Conservation (phyloP, 2,113 vertebrate genomes). For the Hemiscyllium ocellatum region DNA sequence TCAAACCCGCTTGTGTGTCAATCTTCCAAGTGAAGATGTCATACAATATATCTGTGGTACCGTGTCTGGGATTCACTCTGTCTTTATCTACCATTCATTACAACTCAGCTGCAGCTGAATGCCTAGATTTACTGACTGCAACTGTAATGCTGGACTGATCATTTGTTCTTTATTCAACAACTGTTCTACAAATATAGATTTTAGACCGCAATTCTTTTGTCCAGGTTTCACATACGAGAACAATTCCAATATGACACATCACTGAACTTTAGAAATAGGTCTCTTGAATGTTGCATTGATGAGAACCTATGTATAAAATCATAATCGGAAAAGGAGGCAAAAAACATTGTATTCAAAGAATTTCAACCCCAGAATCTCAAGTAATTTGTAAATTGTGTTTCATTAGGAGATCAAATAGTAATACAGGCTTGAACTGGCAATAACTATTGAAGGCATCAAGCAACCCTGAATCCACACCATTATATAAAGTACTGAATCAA, state of each 20-base stretch:
- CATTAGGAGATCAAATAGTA: background rate
- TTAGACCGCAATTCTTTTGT: background rate
- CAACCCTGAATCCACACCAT: background rate
- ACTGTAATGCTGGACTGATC: background rate
- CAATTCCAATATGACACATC: background rate
- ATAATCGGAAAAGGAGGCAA: background rate
- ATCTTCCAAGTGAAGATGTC: background rate
- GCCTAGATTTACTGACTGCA: background rate
- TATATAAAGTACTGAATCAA: background rate
- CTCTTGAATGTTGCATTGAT: background rate
- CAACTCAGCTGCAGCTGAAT: background rate
- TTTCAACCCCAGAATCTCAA: background rate
- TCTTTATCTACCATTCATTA: background rate
- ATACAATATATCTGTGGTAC: background rate
- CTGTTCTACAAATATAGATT: background rate
- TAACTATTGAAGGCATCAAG: background rate
- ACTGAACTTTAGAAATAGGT: background rate
- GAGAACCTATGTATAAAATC: background rate
- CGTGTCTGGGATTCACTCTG: background rate
- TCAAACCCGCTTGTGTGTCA: background rate
- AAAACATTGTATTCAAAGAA: background rate
- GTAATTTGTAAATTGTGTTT: background rate
- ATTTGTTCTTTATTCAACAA: background rate
- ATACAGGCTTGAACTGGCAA: background rate
- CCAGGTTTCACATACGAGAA: background rate